Evolutionary conservation across 2,113 vertebrate genomes (phyloP), one percentile per base, ranked within the genome.

Genomic region (Halichoerus grypus): DNA sequence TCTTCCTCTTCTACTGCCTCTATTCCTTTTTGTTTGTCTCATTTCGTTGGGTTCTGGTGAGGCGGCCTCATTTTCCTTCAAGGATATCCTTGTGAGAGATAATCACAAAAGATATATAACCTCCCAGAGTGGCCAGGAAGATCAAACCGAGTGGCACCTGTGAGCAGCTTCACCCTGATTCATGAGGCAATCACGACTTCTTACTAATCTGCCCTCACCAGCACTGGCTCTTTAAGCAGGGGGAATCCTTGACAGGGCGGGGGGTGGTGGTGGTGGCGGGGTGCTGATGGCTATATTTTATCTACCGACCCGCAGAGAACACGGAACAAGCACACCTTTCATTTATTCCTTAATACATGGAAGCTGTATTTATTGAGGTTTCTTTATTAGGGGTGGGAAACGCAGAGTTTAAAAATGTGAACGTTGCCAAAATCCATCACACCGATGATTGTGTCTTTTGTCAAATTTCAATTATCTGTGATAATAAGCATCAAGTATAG

Each of bases 51-150:
- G 86, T 85, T 96, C 95, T 87, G 87, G 87, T 13, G 87, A 95
- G 57, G 90, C 74, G 71, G 92, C 46, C 87, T 96, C 69, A 8
- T 94, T 97, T 97, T 92, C 97, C 71, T 97, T 98, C 97, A 98
- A 97, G 97, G 97, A 96, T 97, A 97, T 98, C 97, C 97, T 97
- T 96, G 97, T 97, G 97, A 97, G 91, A 95, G 96, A 96, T 95
- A 92, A 98, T 97, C 94, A 61, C 85, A 39, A 71, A 95, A 93
- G 95, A 97, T 98, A 90, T 96, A 97, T 97, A 88, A 96, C 92
- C 96, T 96, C 91, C 85, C 85, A 71, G 96, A 97, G 95, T 97
- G 97, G 97, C 96, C 61, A 21, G 95, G 94, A 96, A 98, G 97
- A 97, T 97, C 96, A 97, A 92, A 96, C 95, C 77, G 85, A 88